These are phyloP conservation scores for Candidula unifasciata DNA, from an alignment of 2,888 invertebrate species.

Conservation along the genomic window DNA sequence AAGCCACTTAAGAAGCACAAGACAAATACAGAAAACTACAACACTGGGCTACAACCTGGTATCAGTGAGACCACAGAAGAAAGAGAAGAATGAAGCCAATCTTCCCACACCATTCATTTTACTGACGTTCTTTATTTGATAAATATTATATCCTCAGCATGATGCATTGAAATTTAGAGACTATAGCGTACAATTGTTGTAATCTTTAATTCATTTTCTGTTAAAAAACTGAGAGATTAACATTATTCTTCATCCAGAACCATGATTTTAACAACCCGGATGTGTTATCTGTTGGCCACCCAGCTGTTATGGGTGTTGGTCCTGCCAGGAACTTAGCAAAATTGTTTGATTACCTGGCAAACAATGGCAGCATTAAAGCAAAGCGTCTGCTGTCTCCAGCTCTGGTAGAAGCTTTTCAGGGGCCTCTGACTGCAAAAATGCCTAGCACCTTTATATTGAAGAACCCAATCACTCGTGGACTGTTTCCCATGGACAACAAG, in stretches of 20 bases:
- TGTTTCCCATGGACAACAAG: conserved; percentile 13
- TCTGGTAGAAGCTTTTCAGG: background rate
- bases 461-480: background rate
- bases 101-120: too few species aligned
- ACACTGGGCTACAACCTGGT: too few species aligned
- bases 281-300: conserved; percentile 64
- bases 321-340: conserved; percentile 73
- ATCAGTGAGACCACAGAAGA: too few species aligned
- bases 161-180: too few species aligned
- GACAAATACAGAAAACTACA: too few species aligned
- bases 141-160: too few species aligned
- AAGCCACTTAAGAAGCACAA: too few species aligned
- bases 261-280: conserved; percentile 66
- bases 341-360: conserved; percentile 71
- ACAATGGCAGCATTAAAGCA: conserved; percentile 61
- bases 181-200: too few species aligned
- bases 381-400: conserved; percentile 56
- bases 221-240: too few species aligned
- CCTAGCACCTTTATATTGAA: conserved; percentile 12
- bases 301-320: conserved; percentile 70
- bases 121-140: too few species aligned
- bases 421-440: background rate
- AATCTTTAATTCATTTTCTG: too few species aligned
- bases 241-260: conserved; percentile 18
- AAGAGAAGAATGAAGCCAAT: too few species aligned